Conservation (phyloP, 2,797 vertebrate genomes). For the Tokudaia muenninki region DNA sequence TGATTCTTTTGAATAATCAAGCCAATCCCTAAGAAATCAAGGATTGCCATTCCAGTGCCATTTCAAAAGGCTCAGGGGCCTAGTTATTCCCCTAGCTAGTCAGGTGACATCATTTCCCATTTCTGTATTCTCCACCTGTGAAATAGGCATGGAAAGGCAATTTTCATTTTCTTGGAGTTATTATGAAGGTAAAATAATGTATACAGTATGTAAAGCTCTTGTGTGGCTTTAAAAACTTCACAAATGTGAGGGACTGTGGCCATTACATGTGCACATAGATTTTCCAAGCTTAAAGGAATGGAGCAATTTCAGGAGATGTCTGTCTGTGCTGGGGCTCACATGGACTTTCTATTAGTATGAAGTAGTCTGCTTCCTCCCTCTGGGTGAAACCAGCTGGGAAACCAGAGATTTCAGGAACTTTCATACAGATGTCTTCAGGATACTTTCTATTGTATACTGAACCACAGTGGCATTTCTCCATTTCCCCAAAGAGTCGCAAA, state of each 20-base stretch:
- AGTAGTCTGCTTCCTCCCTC: constrained; percentile 41
- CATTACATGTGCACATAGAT: not conserved
- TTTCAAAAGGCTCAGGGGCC: not conserved
- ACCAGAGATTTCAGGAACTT: constrained; percentile 54
- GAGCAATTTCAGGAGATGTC: constrained; percentile 22
- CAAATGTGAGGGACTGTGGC: not conserved
- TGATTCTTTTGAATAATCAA: not conserved
- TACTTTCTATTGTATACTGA: constrained; percentile 42
- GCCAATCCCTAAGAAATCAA: not conserved
- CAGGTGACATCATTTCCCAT: not conserved
- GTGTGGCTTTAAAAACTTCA: not conserved
- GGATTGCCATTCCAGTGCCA: not conserved
- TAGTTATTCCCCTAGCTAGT: not conserved
- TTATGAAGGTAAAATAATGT: constrained; percentile 14
- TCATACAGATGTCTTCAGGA: constrained; percentile 65
- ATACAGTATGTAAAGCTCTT: not conserved
- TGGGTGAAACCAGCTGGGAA: constrained; percentile 39
- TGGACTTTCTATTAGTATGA: constrained; percentile 15
- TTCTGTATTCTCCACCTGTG: constrained; percentile 11
- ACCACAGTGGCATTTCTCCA: constrained; percentile 43
- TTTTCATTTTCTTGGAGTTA: not conserved
- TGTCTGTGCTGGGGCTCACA: not conserved
- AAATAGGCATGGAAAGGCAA: not conserved
- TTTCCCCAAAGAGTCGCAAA: constrained; percentile 41
- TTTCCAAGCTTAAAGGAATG: constrained; percentile 29